Conservation (phyloP, 30 jellyfish, hydroid and myxozoan species). For the Cassiopea xamachana region DNA sequence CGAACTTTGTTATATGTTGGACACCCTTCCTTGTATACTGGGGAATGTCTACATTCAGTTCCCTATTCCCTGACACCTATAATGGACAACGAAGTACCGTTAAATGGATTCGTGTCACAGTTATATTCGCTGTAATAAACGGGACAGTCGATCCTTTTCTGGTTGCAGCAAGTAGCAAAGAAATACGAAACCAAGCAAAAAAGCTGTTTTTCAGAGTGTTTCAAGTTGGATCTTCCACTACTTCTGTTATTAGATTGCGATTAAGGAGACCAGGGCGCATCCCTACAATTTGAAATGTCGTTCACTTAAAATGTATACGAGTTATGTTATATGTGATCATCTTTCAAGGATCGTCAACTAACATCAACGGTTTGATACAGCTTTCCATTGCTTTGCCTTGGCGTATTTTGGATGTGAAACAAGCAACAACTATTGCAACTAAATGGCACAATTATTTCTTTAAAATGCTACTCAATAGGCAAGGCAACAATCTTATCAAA, state of each 20-base stretch:
- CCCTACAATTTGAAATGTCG: neutral
- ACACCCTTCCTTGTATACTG: slow-evolving; percentile 70
- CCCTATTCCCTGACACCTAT: slow-evolving; percentile 55
- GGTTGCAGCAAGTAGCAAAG: slow-evolving; percentile 64
- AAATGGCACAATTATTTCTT: too few species aligned
- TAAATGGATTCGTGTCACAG: slow-evolving; percentile 60
- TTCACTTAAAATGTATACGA: neutral
- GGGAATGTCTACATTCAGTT: slow-evolving; percentile 59
- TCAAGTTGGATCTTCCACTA: slow-evolving; percentile 38
- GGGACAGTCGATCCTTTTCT: slow-evolving; percentile 66
- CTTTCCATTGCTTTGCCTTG: too few species aligned
- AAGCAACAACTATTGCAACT: too few species aligned
- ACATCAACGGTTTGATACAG: too few species aligned
- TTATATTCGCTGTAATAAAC: slow-evolving; percentile 49
- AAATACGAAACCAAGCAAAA: slow-evolving; percentile 32
- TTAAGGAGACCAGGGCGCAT: slow-evolving; percentile 14
- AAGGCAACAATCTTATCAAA: too few species aligned
- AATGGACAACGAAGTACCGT: slow-evolving; percentile 59
- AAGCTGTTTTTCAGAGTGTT: slow-evolving; percentile 27
- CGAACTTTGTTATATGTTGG: slow-evolving; percentile 71
- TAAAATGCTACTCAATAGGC: too few species aligned
- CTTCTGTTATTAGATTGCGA: slow-evolving; percentile 29
- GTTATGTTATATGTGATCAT: too few species aligned
- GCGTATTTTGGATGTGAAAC: too few species aligned
- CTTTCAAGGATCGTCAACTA: too few species aligned